These are phyloP conservation scores for Tipula confusa DNA, from an alignment of 2,888 invertebrate species.

Conservation along the genomic window DNA sequence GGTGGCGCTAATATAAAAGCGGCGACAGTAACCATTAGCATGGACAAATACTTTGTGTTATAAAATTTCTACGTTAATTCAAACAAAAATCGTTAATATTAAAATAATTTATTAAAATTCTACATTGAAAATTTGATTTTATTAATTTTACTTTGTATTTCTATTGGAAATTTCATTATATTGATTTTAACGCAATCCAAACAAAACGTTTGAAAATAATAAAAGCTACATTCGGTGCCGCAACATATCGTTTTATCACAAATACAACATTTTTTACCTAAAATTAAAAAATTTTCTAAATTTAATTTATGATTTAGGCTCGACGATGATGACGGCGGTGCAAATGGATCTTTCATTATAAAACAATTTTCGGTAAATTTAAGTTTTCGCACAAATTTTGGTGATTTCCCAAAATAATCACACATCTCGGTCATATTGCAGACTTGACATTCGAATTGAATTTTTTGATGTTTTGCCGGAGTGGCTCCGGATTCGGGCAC, in stretches of 20 bases:
- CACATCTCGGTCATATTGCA: slow-evolving; percentile 67
- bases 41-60: too few species aligned
- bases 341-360: slow-evolving; percentile 81
- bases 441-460: slow-evolving; percentile 54
- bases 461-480: slow-evolving; percentile 34
- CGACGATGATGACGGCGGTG: slow-evolving; percentile 59
- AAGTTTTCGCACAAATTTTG: slow-evolving; percentile 67
- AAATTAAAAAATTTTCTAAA: slow-evolving; percentile 64
- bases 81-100: too few species aligned
- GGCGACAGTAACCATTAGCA: too few species aligned
- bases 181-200: slow-evolving; percentile 60
- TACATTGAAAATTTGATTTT: slow-evolving; percentile 37
- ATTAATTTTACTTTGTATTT: slow-evolving; percentile 61
- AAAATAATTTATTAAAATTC: background rate
- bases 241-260: slow-evolving; percentile 71
- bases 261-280: slow-evolving; percentile 69
- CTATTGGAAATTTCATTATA: slow-evolving; percentile 61
- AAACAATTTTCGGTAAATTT: slow-evolving; percentile 68
- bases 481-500: slow-evolving; percentile 21
- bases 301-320: slow-evolving; percentile 50
- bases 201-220: slow-evolving; percentile 71
- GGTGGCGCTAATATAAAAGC: too few species aligned
- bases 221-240: slow-evolving; percentile 70
- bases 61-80: too few species aligned
- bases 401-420: slow-evolving; percentile 70